Percentiles rank a stretch among this genome's conserved stretches.
Evolutionary conservation across 2,797 vertebrate species (phyloP).

Genomic region (Poliocrania exsul): DNA sequence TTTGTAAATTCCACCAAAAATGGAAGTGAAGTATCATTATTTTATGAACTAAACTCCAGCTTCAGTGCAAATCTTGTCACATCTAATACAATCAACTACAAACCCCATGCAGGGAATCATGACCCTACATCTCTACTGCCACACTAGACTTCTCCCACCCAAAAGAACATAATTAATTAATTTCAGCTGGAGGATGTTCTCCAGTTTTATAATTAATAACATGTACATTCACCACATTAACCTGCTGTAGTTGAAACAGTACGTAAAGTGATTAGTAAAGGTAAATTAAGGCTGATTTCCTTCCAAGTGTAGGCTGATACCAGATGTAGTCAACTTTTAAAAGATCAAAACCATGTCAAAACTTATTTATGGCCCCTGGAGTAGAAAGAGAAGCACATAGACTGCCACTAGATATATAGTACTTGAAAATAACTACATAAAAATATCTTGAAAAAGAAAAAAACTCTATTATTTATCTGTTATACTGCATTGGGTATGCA

Average conservation of each 20-base stretch:
- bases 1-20: constrained; percentile 3
- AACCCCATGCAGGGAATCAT: constrained; percentile 49
- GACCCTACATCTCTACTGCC: constrained; percentile 52
- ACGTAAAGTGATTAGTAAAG: constrained; percentile 42
- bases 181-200: constrained; percentile 53
- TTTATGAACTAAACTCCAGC: neutral
- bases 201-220: constrained; percentile 69
- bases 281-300: constrained; percentile 18
- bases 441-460: neutral
- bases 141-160: constrained; percentile 37
- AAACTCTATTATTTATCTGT: neutral
- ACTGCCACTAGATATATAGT: neutral
- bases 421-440: neutral
- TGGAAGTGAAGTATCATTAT: neutral
- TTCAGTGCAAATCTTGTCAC: constrained; percentile 59
- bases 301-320: neutral
- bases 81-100: constrained; percentile 42
- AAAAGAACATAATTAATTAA: constrained; percentile 69
- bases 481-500: neutral
- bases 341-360: neutral
- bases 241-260: neutral
- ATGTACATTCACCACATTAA: neutral
- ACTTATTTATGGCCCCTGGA: neutral
- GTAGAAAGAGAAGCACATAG: neutral
- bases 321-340: neutral